Base-by-base conservation (phyloP, 2,113 vertebrate genomes). In the Trinectes maculatus region DNA sequence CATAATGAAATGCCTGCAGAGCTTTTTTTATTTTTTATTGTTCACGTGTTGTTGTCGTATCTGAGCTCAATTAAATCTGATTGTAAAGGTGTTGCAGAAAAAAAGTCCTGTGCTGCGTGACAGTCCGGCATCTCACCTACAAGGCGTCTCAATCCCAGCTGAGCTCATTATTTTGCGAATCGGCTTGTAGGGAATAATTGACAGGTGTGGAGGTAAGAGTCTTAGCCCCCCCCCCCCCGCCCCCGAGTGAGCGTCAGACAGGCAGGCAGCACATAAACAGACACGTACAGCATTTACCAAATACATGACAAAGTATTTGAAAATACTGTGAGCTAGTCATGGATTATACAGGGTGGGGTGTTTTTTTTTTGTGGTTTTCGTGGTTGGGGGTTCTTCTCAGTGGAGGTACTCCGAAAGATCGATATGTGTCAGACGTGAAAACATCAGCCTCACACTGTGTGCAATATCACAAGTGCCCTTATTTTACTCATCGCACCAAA, bases 111-210 rank as follows among this genome's bases (percentile, higher is more conserved):
- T 40, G 21, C 12, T 34, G 40, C 21, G 18, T 56, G 53, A 63
- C 24, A 16, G 31, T 19, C 26, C 60, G 24, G 37, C 43, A 42
- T 55, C 22, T 60, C 36, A 62, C 73, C 60, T 42, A 34, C 3
- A 53, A 28, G 46, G 55, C 2, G 54, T 57, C 62, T 57, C 61
- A 69, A 75, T 77, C 43, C 59, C 43, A 0, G 1, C 22, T 79
- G 59, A 81, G 51, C 69, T 79, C 58, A 60, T 79, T 83, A 78
- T 64, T 86, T 40, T 51, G n/a, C 31, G 34, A 79, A 77, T 65
- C 51, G 40, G 66, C 63, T 86, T 74, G 52, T 21, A 4, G 51
- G 46, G 64, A 55, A 71, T 36, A 59, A 53, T 0, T 6, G 49
- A 57, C 43, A 33, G 37, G 47, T 40, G 3, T 59, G 51, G 26